These are phyloP conservation scores for Orycteropus afer DNA, from an alignment of 2,113 vertebrate genomes.

Conservation along the genomic window DNA sequence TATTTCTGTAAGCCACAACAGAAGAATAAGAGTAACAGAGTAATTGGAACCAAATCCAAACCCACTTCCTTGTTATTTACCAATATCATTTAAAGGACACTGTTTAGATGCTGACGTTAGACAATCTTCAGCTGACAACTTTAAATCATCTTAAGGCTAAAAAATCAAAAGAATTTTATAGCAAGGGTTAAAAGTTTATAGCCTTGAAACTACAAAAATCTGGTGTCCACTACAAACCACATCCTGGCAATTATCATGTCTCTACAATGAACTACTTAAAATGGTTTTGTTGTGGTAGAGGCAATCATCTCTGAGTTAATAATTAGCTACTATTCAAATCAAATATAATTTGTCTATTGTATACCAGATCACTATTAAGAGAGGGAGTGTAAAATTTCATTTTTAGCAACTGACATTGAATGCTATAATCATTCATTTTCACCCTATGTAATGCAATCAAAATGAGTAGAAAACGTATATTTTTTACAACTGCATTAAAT, in stretches of 20 bases:
- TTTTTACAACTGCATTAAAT: constrained; percentile 34
- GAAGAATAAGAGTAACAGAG: constrained; percentile 86
- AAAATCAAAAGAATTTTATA: constrained; percentile 82
- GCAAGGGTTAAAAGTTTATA: constrained; percentile 87
- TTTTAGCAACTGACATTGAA: constrained; percentile 63
- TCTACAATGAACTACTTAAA: constrained; percentile 60
- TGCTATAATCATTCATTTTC: constrained; percentile 50
- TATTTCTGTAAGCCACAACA: constrained; percentile 89
- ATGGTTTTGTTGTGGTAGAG: constrained; percentile 68
- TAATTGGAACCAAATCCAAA: constrained; percentile 89
- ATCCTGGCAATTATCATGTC: constrained; percentile 65
- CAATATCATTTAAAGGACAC: constrained; percentile 88
- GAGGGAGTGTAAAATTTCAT: constrained; percentile 53
- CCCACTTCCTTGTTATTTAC: constrained; percentile 90
- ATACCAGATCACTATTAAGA: constrained; percentile 57
- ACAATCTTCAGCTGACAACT: constrained; percentile 82
- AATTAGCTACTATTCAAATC: constrained; percentile 68
- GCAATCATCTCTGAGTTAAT: constrained; percentile 64
- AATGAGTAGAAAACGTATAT: constrained; percentile 29
- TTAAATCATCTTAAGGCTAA: constrained; percentile 82
- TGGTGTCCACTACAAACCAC: constrained; percentile 79
- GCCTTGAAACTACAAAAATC: constrained; percentile 80
- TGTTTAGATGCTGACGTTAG: constrained; percentile 84
- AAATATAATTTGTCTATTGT: constrained; percentile 53
- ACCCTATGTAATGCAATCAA: constrained; percentile 51